Base-by-base conservation (phyloP, 2,113 vertebrate genomes). In the Hirundichthys speculiger region DNA sequence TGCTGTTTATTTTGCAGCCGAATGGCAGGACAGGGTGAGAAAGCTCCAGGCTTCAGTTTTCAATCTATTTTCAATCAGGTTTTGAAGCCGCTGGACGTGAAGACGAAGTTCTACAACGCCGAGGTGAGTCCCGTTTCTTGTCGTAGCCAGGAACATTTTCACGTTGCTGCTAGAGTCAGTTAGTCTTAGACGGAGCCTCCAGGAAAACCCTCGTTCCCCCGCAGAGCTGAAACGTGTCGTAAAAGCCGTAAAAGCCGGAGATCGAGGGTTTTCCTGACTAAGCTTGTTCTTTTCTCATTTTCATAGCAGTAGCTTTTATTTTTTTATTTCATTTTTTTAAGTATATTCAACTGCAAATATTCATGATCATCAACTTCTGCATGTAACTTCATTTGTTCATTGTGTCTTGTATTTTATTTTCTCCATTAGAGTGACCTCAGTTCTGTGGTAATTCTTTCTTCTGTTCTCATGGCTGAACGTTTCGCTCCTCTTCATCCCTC, bases 391-490 rank as follows among this genome's bases (percentile, higher is more conserved):
- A 95, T 95, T 95, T 95, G 92, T 96, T 95, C 95, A 91, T 97
- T 94, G 80, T 95, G 93, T 96, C 93, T 93, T 96, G 79, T 92
- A 79, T 89, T 96, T 96, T 94, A 94, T 97, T 98, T 96, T 95
- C 94, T 95, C 92, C 96, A 98, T 98, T 98, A 99, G 98, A 98
- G 96, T 94, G 98, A 99, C 96, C 96, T 99, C 95, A 99, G 96
- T 98, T 98, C 96, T 93, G 97, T 99, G 97, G 97, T 99, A 99
- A 98, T 95, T 96, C 90, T 78, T 95, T 89, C 79, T 89, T 94
- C 89, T 78, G 86, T 96, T 96, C 93, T 95, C 95, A 94, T 96
- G 93, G 92, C 93, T 92, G 90, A 94, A 88, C 89, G 64, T 74
- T 92, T 89, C n/a, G 91, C 91, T 89, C 83, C 53, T 68, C 54